Conservation (phyloP, 2,888 invertebrate genomes). For the Cryptocheilus praepositus region DNA sequence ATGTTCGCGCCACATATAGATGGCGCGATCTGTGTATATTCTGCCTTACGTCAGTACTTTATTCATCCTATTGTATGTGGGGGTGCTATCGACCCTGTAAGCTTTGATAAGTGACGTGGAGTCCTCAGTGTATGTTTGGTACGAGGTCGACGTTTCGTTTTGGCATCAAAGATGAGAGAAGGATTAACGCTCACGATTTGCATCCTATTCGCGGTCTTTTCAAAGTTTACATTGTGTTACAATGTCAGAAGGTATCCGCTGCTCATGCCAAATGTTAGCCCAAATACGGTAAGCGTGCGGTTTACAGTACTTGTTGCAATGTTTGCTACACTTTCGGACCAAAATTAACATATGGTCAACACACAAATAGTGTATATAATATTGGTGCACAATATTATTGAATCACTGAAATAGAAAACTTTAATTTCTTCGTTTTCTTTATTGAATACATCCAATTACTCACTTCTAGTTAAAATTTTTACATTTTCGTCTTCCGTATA, state of each 20-base stretch:
- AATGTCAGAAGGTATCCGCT: constrained; percentile 80
- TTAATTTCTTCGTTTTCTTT: neutral
- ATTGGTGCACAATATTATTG: neutral
- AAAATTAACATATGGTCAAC: constrained; percentile 3
- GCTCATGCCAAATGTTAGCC: constrained; percentile 89
- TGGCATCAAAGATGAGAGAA: constrained; percentile 35
- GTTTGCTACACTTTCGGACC: neutral
- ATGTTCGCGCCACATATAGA: constrained; percentile 14
- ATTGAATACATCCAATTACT: neutral
- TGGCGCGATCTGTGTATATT: constrained; percentile 19
- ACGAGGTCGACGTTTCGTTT: neutral
- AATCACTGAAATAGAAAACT: neutral
- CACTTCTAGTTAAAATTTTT: neutral
- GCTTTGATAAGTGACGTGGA: constrained; percentile 43
- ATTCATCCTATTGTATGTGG: too few relatives aligned
- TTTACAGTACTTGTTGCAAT: neutral
- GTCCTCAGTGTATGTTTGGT: constrained; percentile 6
- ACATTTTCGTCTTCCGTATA: neutral
- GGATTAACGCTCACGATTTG: constrained; percentile 19
- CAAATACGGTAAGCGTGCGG: constrained; percentile 82
- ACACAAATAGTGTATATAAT: neutral
- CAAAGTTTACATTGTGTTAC: constrained; percentile 53
- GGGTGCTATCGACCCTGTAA: constrained; percentile 46
- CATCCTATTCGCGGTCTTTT: constrained; percentile 33
- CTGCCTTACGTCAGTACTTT: constrained; percentile 28